Base-by-base conservation (phyloP, 1,140 invertebrate genomes). In the Dendroctonus valens region DNA sequence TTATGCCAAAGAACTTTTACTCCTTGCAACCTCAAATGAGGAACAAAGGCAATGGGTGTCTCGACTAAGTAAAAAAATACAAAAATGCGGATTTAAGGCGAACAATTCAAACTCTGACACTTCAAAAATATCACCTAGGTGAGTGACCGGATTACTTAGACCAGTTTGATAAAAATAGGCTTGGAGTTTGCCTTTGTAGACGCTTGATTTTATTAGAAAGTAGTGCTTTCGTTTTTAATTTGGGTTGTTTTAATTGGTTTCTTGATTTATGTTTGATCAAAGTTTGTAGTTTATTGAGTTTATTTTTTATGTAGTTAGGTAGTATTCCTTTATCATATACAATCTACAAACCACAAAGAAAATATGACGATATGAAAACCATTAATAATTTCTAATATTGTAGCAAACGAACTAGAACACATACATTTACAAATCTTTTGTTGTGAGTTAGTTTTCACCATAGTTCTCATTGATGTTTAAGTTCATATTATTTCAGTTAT, bases 41-140 rank as follows among this genome's bases (percentile, higher is more conserved):
- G 94, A 97, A 64, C 96, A 98, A 79, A 91, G 95, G 75, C 84
- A 87, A 70, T 98, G 96, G 96, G 94, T 98, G 42, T 85, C 89
- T 52, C 85, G 93, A 69, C 84, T 98, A 15, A 89, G 90, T 62
- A 93, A 94, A 75, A 93, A 94, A 80, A 94, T 98, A 75, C 90
- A 95, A 80, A 94, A 95, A 77, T 90, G 91, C 81, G 95, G 96
- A 59, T 96, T 93, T 81, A 94, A 94, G 76, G 89, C 89, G 69
- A 91, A 93, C 46, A 91, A 89, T 75, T 87, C 88, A 41, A 78
- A 76, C 70, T 70, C 74, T 65, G 78, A 79, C 60, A 71, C 67
- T 7, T 75, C 76, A 9, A 79, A 79, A 72, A 75, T 79, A 48
- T 79, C 78, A 41, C 78, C 77, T 68, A 77, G 78, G 78, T 79